Percentiles rank a stretch among this genome's conserved stretches.
phyloP scores from a whole-genome alignment of 2,888 invertebrate species.

The Yponomeuta cagnagella region DNA sequence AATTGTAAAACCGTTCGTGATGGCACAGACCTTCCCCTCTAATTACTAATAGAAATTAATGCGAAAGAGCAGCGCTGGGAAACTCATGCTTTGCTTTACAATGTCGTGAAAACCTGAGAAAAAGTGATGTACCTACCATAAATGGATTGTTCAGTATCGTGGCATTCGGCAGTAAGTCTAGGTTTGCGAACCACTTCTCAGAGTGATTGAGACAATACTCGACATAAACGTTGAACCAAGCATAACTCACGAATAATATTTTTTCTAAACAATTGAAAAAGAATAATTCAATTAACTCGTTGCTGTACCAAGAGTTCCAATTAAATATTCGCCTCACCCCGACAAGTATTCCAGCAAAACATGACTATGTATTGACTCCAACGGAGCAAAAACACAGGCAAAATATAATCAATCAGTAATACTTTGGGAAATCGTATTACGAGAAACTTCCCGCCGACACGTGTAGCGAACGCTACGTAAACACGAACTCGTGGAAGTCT shows the following conservation, averaged over 20 bases:
- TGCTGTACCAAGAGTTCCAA: too few relatives aligned
- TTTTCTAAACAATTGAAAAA: too few relatives aligned
- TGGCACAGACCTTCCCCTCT: neutral
- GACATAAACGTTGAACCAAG: too few relatives aligned
- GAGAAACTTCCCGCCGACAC: neutral
- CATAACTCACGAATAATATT: too few relatives aligned
- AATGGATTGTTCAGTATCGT: neutral
- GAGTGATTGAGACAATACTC: too few relatives aligned
- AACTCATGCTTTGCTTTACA: neutral
- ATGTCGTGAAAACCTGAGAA: slow-evolving; percentile 1
- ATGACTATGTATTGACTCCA: neutral
- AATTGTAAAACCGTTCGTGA: neutral
- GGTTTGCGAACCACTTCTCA: neutral
- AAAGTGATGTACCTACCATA: neutral
- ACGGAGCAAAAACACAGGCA: neutral
- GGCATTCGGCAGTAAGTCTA: too few relatives aligned
- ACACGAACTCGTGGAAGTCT: too few relatives aligned
- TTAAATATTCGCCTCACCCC: too few relatives aligned
- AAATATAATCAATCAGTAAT: neutral
- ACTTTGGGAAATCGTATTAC: neutral
- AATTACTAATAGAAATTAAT: neutral
- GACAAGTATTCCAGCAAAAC: neutral
- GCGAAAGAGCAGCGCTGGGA: neutral
- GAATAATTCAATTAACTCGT: too few relatives aligned
- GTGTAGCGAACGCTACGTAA: neutral